phyloP scores from a whole-genome alignment of 2,888 invertebrate genomes.

The Trichogramma dendrolimi region DNA sequence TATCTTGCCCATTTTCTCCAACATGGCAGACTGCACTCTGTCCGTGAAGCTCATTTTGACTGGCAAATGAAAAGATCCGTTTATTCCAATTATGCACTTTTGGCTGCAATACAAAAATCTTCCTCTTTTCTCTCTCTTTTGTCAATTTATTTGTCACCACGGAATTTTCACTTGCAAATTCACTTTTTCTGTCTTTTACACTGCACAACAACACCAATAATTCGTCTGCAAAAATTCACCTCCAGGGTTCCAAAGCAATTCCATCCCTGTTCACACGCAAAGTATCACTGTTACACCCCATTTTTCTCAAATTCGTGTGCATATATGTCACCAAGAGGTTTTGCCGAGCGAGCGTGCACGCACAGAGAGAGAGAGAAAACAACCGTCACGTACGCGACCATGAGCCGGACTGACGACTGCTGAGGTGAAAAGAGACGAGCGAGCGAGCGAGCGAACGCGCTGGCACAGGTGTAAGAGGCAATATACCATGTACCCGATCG shows the following conservation, averaged over 20 bases:
- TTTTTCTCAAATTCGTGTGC: conserved; percentile 2
- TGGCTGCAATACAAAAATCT: background rate
- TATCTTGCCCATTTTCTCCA: conserved; percentile 50
- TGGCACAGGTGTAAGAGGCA: conserved; percentile 46
- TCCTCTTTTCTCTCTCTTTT: conserved; percentile 3
- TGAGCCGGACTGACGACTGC: conserved; percentile 42
- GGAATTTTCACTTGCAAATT: background rate
- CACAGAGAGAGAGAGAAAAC: conserved; percentile 24
- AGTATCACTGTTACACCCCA: background rate
- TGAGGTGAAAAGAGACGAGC: conserved; percentile 51
- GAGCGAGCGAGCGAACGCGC: conserved; percentile 37
- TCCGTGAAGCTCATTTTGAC: too few relatives aligned
- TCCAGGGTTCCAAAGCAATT: too few relatives aligned
- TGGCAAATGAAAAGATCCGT: too few relatives aligned
- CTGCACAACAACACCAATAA: too few relatives aligned
- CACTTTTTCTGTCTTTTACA: background rate
- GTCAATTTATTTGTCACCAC: conserved; percentile 2
- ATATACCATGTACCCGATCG: conserved; percentile 30
- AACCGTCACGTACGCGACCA: conserved; percentile 47
- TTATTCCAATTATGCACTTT: too few relatives aligned
- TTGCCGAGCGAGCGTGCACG: conserved; percentile 16
- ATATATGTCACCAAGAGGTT: background rate
- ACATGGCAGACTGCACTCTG: conserved; percentile 43
- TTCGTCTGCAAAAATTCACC: too few relatives aligned
- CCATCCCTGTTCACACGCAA: too few relatives aligned